Percentiles rank a stretch among this genome's conserved stretches.
Conservation (phyloP, 1,140 invertebrate species). For the Drosophila micromelanica region DNA sequence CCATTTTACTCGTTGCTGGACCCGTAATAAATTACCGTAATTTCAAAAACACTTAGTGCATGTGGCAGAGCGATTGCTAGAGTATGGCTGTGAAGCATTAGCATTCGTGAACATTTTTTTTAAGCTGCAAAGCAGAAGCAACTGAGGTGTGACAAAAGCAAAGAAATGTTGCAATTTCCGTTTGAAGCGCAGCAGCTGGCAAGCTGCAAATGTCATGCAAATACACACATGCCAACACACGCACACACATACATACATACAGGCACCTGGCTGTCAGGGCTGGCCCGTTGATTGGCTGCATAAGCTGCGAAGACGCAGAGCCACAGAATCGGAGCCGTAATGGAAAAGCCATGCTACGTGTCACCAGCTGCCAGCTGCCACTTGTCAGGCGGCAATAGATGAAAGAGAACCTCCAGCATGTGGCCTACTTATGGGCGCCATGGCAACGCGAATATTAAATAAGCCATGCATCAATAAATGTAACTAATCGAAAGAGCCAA, state of each 20-base stretch:
- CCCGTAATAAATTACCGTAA: constrained; percentile 74
- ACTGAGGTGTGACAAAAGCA: constrained; percentile 12
- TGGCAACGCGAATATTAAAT: constrained; percentile 14
- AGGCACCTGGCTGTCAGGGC: constrained; percentile 45
- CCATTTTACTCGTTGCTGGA: constrained; percentile 32
- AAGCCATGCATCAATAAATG: constrained; percentile 16
- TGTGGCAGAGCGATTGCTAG: constrained; percentile 31
- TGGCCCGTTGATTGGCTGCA: constrained; percentile 62
- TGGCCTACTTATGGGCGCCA: constrained; percentile 36
- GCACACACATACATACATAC: constrained; percentile 13
- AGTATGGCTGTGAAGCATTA: constrained; percentile 35
- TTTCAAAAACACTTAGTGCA: constrained; percentile 67
- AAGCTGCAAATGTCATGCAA: constrained; percentile 56
- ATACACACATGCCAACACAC: constrained; percentile 3
- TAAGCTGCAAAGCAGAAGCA: constrained; percentile 26
- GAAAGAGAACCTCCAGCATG: constrained; percentile 8
- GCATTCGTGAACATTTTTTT: constrained; percentile 52
- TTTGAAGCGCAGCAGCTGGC: constrained; percentile 56
- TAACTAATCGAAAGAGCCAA: not conserved
- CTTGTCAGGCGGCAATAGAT: constrained; percentile 24
- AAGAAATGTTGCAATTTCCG: constrained; percentile 71
- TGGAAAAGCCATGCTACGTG: constrained; percentile 56
- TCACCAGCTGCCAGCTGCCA: constrained; percentile 34
- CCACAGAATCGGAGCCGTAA: constrained; percentile 38
- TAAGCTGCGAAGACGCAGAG: constrained; percentile 32